Percentiles rank a stretch among this genome's conserved stretches.
phyloP scores from a whole-genome alignment of 1,140 invertebrate species.

The Mamestra configurata region DNA sequence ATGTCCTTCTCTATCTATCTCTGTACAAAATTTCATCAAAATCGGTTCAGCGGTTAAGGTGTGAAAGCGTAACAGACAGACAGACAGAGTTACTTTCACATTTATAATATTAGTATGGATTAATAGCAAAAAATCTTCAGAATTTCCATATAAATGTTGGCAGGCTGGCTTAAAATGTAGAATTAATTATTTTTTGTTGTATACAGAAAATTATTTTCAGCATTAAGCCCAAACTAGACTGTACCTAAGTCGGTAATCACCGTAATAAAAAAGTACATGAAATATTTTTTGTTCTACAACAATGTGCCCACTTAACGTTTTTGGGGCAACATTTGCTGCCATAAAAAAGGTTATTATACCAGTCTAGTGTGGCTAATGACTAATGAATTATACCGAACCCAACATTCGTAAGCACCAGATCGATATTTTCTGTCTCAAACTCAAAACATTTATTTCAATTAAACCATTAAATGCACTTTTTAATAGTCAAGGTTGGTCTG shows the following conservation, averaged over 20 bases:
- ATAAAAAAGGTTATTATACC: slow-evolving; percentile 20
- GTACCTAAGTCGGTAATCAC: slow-evolving; percentile 10
- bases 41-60: too few species aligned
- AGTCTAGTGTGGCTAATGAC: background rate
- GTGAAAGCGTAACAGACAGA: too few species aligned
- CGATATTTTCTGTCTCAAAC: slow-evolving; percentile 24
- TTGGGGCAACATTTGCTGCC: slow-evolving; percentile 15
- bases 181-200: slow-evolving; percentile 23
- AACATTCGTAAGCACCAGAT: slow-evolving; percentile 11
- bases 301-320: slow-evolving; percentile 13
- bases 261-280: slow-evolving; percentile 25
- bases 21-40: too few species aligned
- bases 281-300: slow-evolving; percentile 22
- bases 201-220: slow-evolving; percentile 13
- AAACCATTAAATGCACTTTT: too few species aligned
- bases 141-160: background rate
- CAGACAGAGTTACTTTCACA: too few species aligned
- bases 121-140: background rate
- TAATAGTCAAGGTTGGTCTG: too few species aligned
- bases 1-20: too few species aligned
- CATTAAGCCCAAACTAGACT: slow-evolving; percentile 6
- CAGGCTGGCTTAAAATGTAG: background rate
- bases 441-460: too few species aligned
- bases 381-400: slow-evolving; percentile 4
- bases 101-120: too few species aligned